A percentile compares a stretch with the other conserved stretches of the same genome.
Evolutionary conservation across 1,140 invertebrate genomes (phyloP).

Genomic region (Rhopalosiphum padi): DNA sequence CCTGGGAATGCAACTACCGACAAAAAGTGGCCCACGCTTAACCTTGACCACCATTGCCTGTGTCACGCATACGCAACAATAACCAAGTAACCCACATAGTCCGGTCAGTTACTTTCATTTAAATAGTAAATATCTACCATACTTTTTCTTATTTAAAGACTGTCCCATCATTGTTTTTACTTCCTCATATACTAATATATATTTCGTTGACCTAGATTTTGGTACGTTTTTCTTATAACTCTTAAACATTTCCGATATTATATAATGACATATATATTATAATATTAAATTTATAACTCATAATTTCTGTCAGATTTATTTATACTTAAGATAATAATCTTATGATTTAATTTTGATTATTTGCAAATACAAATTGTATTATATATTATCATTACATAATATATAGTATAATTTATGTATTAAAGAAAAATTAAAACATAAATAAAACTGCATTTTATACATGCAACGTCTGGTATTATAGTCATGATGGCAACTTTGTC

Average conservation of each 20-base stretch:
- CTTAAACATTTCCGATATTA: background rate
- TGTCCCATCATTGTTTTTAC: slow-evolving; percentile 37
- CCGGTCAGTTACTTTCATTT: slow-evolving; percentile 56
- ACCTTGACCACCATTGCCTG: slow-evolving; percentile 44
- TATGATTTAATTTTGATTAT: background rate
- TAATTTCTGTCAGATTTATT: background rate
- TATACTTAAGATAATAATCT: background rate
- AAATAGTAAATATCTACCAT: slow-evolving; percentile 29
- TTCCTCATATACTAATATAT: background rate
- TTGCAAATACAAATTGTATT: background rate
- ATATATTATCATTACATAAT: background rate
- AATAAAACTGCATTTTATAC: background rate
- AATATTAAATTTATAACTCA: background rate
- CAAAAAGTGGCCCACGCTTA: slow-evolving; percentile 51
- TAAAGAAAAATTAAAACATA: background rate
- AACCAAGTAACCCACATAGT: slow-evolving; percentile 56
- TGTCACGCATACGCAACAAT: slow-evolving; percentile 47
- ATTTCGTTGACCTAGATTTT: background rate
- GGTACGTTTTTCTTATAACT: background rate
- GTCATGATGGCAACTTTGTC: background rate
- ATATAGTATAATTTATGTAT: background rate
- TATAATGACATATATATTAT: background rate
- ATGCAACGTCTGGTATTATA: background rate
- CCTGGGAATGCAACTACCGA: background rate
- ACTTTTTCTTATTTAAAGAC: background rate